Percentiles rank a stretch among this genome's conserved stretches.
Conservation (phyloP, 30 jellyfish, hydroid and myxozoan species). For the Aurelia aurita region DNA sequence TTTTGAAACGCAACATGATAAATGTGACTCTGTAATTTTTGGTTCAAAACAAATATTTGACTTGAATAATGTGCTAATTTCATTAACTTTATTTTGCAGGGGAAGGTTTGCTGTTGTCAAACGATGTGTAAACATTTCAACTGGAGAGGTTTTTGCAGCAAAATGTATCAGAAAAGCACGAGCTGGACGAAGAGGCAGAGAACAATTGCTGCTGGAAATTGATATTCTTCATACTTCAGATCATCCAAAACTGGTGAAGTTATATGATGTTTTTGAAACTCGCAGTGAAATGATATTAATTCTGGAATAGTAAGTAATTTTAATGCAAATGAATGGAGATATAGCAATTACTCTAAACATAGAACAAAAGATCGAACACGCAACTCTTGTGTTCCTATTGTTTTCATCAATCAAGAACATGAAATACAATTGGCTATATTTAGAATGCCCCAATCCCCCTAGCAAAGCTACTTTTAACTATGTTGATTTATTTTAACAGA, state of each 20-base stretch:
- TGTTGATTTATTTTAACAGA: too few relatives aligned
- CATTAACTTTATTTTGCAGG: slow-evolving; percentile 14
- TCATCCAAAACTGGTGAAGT: slow-evolving; percentile 97
- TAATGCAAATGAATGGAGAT: neutral
- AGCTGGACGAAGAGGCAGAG: slow-evolving; percentile 97
- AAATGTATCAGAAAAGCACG: slow-evolving; percentile 94
- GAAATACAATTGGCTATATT: too few relatives aligned
- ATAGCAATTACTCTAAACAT: too few relatives aligned
- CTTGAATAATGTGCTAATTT: too few relatives aligned
- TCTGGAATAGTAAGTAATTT: slow-evolving; percentile 92
- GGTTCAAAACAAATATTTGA: too few relatives aligned
- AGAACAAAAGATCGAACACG: too few relatives aligned
- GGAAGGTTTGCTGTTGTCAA: slow-evolving; percentile 99
- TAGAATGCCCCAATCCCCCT: too few relatives aligned
- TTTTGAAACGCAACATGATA: too few relatives aligned
- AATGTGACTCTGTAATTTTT: too few relatives aligned
- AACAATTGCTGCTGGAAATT: slow-evolving; percentile 90
- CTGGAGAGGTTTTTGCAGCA: slow-evolving; percentile 94
- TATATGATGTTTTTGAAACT: slow-evolving; percentile 97
- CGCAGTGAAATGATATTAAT: slow-evolving; percentile 92
- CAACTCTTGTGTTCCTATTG: too few relatives aligned
- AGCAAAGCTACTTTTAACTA: too few relatives aligned
- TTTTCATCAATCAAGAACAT: too few relatives aligned
- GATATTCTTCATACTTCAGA: slow-evolving; percentile 80
- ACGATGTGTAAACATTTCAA: slow-evolving; percentile 76